phyloP scores from a whole-genome alignment of 2,888 invertebrate genomes.

The Alcis repandata region DNA sequence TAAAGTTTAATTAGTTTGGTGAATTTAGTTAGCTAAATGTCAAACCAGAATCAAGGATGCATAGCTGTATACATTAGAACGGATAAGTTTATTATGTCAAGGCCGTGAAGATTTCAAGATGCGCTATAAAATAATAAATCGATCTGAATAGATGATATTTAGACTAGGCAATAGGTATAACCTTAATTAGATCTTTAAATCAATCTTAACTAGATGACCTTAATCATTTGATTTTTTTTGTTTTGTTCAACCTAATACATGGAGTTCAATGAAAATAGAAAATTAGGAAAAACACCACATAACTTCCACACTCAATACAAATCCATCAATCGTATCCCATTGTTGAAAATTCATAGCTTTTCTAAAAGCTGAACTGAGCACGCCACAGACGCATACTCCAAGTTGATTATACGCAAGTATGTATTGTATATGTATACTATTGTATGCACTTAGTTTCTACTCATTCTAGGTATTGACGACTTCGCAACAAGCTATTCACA shows the following conservation, averaged over 20 bases:
- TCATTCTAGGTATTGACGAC: constrained; percentile 25
- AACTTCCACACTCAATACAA: neutral
- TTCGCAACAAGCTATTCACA: neutral
- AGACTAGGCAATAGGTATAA: neutral
- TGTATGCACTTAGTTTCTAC: constrained; percentile 21
- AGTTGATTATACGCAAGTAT: constrained; percentile 7
- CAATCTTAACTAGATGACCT: neutral
- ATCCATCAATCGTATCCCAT: constrained; percentile 23
- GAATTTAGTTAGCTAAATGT: constrained; percentile 40
- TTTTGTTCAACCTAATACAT: no score
- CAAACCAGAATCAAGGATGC: constrained; percentile 40
- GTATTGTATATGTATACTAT: constrained; percentile 11
- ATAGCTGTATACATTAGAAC: constrained; percentile 38
- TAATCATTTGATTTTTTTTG: no score
- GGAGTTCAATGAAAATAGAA: no score
- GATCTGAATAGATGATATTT: constrained; percentile 11
- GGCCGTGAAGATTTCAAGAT: constrained; percentile 37
- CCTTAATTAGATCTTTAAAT: neutral
- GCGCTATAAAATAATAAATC: constrained; percentile 14
- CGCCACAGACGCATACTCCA: constrained; percentile 23
- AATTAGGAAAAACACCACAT: no score
- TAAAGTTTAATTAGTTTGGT: constrained; percentile 10
- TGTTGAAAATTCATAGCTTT: constrained; percentile 36
- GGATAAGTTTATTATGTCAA: constrained; percentile 45
- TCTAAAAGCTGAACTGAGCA: constrained; percentile 30